Percentiles rank a stretch among this genome's conserved stretches.
These are phyloP conservation scores for Pangasianodon gigas DNA, from an alignment of 2,113 vertebrate species.

Conservation along the genomic window DNA sequence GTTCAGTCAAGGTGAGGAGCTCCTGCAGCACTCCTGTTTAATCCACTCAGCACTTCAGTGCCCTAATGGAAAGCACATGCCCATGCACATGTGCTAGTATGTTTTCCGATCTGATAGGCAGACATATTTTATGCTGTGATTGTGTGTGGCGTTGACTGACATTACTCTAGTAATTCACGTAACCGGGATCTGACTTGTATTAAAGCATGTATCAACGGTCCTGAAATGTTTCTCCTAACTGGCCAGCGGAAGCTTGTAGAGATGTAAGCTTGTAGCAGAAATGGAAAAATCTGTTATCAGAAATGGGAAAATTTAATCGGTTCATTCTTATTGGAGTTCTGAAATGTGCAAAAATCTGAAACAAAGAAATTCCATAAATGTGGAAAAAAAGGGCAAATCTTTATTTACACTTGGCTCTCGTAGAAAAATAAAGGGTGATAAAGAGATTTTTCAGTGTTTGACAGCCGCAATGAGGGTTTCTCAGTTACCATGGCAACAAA, in stretches of 20 bases:
- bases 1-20: constrained; percentile 80
- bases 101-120: background rate
- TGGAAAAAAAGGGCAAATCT: too few relatives aligned
- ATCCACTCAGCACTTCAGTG: background rate
- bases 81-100: background rate
- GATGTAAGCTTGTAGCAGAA: background rate
- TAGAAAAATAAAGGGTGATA: background rate
- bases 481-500: background rate
- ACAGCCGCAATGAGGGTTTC: background rate
- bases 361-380: background rate
- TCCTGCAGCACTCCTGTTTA: background rate
- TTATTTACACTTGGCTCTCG: background rate
- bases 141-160: background rate
- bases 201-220: background rate
- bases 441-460: background rate
- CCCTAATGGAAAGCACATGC: background rate
- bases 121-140: background rate
- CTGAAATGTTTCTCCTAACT: background rate
- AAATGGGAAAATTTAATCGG: background rate
- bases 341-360: background rate
- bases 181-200: background rate
- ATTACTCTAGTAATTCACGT: background rate
- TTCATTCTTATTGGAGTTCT: background rate
- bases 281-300: background rate
- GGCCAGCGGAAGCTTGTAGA: background rate